Percentiles rank a stretch among this genome's conserved stretches.
phyloP scores from a whole-genome alignment of 1,140 invertebrate genomes.

The Macrobrachium rosenbergii region DNA sequence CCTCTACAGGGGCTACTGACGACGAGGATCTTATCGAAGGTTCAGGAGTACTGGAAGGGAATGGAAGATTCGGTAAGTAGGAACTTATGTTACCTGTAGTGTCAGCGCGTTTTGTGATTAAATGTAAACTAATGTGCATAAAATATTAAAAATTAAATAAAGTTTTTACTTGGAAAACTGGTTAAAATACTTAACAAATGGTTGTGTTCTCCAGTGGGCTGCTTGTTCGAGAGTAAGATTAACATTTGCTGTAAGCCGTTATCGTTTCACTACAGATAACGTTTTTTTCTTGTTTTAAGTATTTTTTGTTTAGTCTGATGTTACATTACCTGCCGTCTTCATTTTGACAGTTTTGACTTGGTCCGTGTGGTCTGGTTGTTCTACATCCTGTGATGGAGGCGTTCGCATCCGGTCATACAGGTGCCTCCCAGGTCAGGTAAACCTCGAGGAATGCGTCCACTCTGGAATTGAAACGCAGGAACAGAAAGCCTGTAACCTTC shows the following conservation, averaged over 20 bases:
- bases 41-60: background rate
- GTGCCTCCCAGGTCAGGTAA: conserved; percentile 37
- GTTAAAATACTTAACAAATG: too few relatives aligned
- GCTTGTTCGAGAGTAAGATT: background rate
- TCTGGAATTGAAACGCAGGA: conserved; percentile 56
- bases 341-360: conserved; percentile 36
- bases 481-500: conserved; percentile 47
- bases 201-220: background rate
- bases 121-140: too few relatives aligned
- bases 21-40: conserved; percentile 5
- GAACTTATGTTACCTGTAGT: background rate
- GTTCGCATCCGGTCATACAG: conserved; percentile 49
- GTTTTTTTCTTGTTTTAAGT: background rate
- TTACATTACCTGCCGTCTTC: background rate
- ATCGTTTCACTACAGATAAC: background rate
- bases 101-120: too few relatives aligned
- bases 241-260: background rate
- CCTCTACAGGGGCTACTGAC: background rate
- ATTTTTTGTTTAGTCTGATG: background rate
- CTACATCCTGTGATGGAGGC: conserved; percentile 52
- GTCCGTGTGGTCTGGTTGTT: conserved; percentile 56
- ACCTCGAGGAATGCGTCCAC: conserved; percentile 35
- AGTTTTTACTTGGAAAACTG: too few relatives aligned
- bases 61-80: conserved; percentile 1
- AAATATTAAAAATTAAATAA: too few relatives aligned